Evolutionary conservation across 2,888 invertebrate genomes (phyloP).

Genomic region (Sesamia inferens): DNA sequence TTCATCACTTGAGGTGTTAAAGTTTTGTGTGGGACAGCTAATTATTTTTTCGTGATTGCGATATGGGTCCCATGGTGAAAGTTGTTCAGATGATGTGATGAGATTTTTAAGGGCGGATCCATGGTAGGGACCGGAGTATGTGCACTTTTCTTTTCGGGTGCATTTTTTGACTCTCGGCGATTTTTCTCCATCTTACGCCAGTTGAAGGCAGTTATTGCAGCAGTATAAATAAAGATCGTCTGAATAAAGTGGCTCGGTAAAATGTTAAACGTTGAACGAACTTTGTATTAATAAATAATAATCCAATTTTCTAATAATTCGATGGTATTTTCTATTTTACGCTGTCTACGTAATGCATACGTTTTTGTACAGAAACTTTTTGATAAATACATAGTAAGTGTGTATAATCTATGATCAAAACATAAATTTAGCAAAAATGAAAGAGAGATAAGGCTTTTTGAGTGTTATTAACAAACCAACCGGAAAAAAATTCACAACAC

Average conservation of each 20-base stretch:
- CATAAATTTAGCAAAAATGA: constrained; percentile 1
- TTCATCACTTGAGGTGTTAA: no score
- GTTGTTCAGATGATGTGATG: no score
- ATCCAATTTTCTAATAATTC: background rate
- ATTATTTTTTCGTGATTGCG: background rate
- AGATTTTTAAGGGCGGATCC: no score
- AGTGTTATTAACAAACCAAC: constrained; percentile 14
- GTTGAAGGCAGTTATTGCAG: background rate
- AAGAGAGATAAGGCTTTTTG: background rate
- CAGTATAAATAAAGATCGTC: background rate
- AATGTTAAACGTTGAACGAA: background rate
- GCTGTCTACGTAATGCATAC: background rate
- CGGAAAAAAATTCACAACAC: constrained; percentile 7
- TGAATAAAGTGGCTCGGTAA: background rate
- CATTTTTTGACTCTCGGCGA: no score
- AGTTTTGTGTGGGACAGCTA: background rate
- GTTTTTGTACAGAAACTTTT: constrained; percentile 1
- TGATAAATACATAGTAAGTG: background rate
- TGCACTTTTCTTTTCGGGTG: no score
- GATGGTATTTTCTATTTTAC: background rate
- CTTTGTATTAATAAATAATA: background rate
- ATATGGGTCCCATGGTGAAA: background rate
- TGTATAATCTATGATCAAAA: background rate
- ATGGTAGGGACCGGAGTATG: no score
- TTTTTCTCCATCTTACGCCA: background rate